phyloP scores from a whole-genome alignment of 2,797 vertebrate genomes.

The Hapalemur alaotrensis region DNA sequence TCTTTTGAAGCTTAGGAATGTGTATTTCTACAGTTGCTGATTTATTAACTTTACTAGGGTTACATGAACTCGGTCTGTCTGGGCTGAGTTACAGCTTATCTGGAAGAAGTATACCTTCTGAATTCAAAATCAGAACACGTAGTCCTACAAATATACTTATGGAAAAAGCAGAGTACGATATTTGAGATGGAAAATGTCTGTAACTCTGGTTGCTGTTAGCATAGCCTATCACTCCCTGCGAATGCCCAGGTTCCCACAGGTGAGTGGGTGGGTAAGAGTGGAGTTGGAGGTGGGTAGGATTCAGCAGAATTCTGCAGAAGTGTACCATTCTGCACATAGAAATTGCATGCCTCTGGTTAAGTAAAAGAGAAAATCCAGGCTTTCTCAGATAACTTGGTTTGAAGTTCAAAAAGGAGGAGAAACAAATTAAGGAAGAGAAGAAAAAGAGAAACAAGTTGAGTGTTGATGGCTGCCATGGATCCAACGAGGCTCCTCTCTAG shows the following conservation, averaged over 20 bases:
- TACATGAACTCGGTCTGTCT: background rate
- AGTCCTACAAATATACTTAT: background rate
- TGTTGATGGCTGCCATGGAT: background rate
- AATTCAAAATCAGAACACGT: background rate
- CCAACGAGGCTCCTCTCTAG: background rate
- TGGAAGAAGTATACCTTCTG: background rate
- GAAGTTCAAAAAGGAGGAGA: background rate
- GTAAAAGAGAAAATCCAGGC: background rate
- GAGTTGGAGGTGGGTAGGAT: background rate
- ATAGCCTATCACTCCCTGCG: background rate
- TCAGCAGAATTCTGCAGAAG: background rate
- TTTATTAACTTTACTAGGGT: background rate
- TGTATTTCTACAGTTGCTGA: background rate
- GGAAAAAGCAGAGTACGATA: background rate
- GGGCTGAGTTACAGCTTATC: background rate
- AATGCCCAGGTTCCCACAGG: background rate
- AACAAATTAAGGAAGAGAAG: background rate
- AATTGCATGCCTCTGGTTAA: background rate
- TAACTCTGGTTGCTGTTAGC: background rate
- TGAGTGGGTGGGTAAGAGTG: background rate
- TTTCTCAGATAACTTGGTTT: background rate
- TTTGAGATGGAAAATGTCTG: slow-evolving; percentile 30
- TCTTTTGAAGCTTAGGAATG: background rate
- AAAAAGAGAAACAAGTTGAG: background rate
- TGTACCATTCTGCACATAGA: background rate